Evolutionary conservation across 2,113 vertebrate genomes (phyloP).

Genomic region (Megaptera novaeangliae): DNA sequence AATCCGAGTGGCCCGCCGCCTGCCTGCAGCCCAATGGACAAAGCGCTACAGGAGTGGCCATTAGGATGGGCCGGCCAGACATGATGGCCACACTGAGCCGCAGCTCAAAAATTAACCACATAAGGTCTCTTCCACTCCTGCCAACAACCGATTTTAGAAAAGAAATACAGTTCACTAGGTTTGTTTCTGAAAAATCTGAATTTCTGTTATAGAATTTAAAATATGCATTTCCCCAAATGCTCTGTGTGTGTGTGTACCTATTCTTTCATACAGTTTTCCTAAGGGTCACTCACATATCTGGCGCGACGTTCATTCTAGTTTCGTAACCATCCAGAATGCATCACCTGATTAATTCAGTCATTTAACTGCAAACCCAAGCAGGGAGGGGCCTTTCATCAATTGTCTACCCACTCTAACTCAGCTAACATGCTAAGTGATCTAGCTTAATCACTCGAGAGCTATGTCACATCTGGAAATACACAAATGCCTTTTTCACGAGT

Average conservation of each 20-base stretch:
- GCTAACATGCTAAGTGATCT: neutral
- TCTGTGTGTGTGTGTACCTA: neutral
- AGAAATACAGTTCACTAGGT: neutral
- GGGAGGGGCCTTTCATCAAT: constrained; percentile 1
- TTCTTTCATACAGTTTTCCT: neutral
- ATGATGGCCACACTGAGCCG: fast-evolving
- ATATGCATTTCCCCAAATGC: neutral
- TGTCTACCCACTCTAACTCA: neutral
- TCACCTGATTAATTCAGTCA: neutral
- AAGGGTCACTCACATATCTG: neutral
- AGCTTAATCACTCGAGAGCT: neutral
- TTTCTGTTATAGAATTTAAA: neutral
- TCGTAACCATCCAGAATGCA: neutral
- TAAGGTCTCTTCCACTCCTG: neutral
- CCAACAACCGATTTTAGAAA: neutral
- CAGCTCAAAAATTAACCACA: neutral
- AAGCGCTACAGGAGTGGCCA: fast-evolving
- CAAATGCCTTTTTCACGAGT: neutral
- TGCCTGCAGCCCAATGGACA: neutral
- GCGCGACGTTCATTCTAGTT: neutral
- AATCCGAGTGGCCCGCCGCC: neutral
- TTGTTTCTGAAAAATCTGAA: neutral
- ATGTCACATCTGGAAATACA: neutral
- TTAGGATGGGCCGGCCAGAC: neutral
- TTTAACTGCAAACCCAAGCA: neutral